Evolutionary conservation across 2,113 vertebrate genomes (phyloP), one percentile per base, ranked within the genome.

Genomic region (Empidonax traillii): DNA sequence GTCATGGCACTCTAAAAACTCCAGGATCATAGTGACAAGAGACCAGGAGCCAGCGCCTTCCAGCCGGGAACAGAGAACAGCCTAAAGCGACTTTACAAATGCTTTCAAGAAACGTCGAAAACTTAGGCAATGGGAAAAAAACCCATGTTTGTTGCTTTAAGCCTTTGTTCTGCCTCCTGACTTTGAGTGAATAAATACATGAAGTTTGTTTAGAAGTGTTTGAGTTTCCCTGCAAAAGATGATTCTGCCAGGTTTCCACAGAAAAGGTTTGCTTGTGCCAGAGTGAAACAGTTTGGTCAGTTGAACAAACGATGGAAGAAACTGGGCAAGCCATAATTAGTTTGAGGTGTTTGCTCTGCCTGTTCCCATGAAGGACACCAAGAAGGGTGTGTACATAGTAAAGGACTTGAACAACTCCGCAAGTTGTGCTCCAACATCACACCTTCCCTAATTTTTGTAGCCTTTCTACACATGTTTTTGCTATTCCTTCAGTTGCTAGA

Each of bases 161-260:
- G 73, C 33, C 47, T 93, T 89, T 96, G 47, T 89, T 94, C 80
- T 87, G n/a, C 73, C 80, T 80, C 9, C 39, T 69, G 55, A 66
- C 76, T 84, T 89, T 33, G 46, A 87, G 49, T 66, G 59, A 84
- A 80, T 69, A 66, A 68, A 78, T 74, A 92, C 6, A 39, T 58
- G 6, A 47, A 1, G 5, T 82, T 90, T 92, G 53, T 90, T 88
- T 77, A 66, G 22, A 89, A 84, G 80, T 43, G 20, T 84, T 86
- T 89, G 80, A n/a, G 22, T 88, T 94, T 89, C 76, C 37, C 28
- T 80, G 63, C 49, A 80, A 80, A 77, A 31, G 22, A 44, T 80
- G 49, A 77, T 89, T 73, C 44, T 76, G 41, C 80, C 17, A 84
- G 76, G 35, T 77, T 84, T 94, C 37, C 41, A 44, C 59, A 56